Conservation (phyloP, 2,797 vertebrate genomes). For the Anableps anableps region DNA sequence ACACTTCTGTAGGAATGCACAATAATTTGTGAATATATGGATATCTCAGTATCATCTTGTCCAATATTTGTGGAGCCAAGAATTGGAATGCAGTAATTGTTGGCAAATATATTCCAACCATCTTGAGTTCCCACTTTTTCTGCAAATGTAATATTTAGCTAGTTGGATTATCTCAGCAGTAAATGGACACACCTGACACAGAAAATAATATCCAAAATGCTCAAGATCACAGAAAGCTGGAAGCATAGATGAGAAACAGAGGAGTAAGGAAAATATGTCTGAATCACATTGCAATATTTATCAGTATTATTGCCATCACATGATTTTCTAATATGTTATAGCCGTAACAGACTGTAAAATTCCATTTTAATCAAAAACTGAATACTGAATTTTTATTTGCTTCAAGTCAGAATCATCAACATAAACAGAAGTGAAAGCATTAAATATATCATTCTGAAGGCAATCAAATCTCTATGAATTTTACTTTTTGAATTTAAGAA, state of each 20-base stretch:
- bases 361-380: background rate
- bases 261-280: too few relatives aligned
- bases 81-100: background rate
- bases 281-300: too few relatives aligned
- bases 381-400: background rate
- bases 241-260: too few relatives aligned
- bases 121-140: too few relatives aligned
- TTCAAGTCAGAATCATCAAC: background rate
- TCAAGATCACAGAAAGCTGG: too few relatives aligned
- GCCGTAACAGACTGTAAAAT: background rate
- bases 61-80: background rate
- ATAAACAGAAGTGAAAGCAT: background rate
- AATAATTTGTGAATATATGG: background rate
- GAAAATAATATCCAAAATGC: too few relatives aligned
- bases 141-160: too few relatives aligned
- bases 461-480: too few relatives aligned
- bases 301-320: background rate
- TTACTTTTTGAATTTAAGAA: too few relatives aligned
- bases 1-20: background rate
- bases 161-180: too few relatives aligned
- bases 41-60: background rate
- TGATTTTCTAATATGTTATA: background rate
- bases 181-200: too few relatives aligned
- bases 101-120: background rate
- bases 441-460: background rate